Evolutionary conservation across 2,113 vertebrate species (phyloP).

Genomic region (Budorcas taxicolor): DNA sequence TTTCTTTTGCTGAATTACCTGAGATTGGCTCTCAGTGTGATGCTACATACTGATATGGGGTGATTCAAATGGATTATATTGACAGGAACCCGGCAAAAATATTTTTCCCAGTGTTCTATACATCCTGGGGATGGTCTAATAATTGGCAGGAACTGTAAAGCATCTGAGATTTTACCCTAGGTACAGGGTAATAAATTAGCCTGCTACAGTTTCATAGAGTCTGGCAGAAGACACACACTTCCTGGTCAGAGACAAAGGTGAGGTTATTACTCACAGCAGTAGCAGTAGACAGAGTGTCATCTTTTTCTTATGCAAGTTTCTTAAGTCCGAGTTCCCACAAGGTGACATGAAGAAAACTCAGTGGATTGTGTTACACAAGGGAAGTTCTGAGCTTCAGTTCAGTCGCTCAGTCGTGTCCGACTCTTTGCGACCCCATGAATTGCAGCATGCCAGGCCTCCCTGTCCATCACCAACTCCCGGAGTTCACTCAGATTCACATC

Average conservation of each 20-base stretch:
- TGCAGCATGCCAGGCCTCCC: fast-evolving
- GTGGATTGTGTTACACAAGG: neutral
- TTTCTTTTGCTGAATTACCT: neutral
- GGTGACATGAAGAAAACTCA: neutral
- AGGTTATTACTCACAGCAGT: neutral
- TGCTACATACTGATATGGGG: neutral
- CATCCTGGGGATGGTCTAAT: neutral
- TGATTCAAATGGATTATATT: neutral
- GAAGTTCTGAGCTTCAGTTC: neutral
- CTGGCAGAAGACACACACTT: neutral
- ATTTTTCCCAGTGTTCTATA: neutral
- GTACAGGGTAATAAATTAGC: neutral
- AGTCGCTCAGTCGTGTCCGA: no score
- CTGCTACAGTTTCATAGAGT: neutral
- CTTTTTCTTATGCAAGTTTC: neutral
- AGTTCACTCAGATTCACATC: no score
- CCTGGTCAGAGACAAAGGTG: neutral
- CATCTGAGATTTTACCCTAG: neutral
- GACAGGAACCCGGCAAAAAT: neutral
- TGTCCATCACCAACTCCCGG: no score
- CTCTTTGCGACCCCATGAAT: no score
- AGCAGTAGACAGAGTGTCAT: neutral
- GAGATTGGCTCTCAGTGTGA: neutral
- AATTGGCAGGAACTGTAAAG: neutral
- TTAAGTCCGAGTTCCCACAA: neutral